Base-by-base conservation (phyloP, 2,797 vertebrate species). In the Aulostomus chinensis region DNA sequence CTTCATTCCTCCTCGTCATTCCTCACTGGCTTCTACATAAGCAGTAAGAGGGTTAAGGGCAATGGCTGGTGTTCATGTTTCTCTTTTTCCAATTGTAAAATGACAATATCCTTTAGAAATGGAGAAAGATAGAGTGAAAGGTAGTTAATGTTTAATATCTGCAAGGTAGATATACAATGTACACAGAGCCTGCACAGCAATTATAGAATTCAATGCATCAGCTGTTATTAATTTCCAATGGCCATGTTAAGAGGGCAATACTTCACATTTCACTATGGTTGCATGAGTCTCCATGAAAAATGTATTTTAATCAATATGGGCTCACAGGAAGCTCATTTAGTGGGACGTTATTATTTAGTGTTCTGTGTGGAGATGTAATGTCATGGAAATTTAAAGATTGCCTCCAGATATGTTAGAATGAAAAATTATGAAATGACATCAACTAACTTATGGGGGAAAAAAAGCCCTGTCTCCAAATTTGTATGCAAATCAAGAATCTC, bases 321-420 rank as follows among this genome's bases (percentile, higher is more conserved):
- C 29, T 28, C 16, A 2, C 6, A 20, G 26, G 21, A 46, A 46
- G 30, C 9, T 36, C 0, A n/a, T 42, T 61, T 50, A 49, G 14
- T 7, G 1, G 4, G 9, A 48, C 24, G 11, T 22, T 45, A 17
- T 39, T 15, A 13, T 20, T 2, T 12, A 8, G 13, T 11, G 46
- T 65, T 54, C n/a, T 56, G 9, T 38, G 11, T 3, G 2, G 24
- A 57, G 11, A 30, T 49, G 16, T 43, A 48, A 6, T 29, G 15
- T 9, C 7, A 2, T 1, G 5, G 12, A 26, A 15, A 29, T 14
- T 35, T n/a, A 35, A 7, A 46, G 3, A 21, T 6, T 3, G 3
- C 20, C 20, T 21, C 20, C 20, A 21, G 20, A 21, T 6, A 21
- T 21, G 20, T 21, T 21, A 21, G 20, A n/a, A n/a, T n/a, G n/a